Conservation (phyloP, 2,113 vertebrate species). For the Vicugna pacos region DNA sequence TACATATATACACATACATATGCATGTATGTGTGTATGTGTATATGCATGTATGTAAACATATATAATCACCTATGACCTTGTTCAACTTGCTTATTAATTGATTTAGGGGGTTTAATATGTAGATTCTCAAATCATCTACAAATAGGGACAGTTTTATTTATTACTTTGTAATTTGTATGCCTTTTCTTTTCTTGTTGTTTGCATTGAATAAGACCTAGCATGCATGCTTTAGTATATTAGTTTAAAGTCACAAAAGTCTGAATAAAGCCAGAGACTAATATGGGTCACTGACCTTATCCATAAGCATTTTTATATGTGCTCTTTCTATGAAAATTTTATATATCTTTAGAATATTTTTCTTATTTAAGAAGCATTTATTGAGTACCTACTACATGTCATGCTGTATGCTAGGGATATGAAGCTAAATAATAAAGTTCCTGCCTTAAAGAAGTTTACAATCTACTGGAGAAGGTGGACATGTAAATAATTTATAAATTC, state of each 20-base stretch:
- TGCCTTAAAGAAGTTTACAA: not conserved
- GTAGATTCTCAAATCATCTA: not conserved
- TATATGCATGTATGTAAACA: not conserved
- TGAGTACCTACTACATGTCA: not conserved
- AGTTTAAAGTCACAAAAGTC: constrained; percentile 10
- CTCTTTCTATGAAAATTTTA: not conserved
- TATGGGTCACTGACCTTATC: not conserved
- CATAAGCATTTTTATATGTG: not conserved
- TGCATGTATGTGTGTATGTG: not conserved
- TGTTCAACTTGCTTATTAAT: not conserved
- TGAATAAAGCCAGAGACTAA: not conserved
- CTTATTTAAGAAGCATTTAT: not conserved
- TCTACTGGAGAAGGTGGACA: not conserved
- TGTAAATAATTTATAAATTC: not conserved
- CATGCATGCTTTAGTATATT: not conserved
- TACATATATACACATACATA: not conserved
- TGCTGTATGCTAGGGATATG: not conserved
- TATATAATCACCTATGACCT: not conserved
- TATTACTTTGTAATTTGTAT: not conserved
- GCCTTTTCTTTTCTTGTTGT: not conserved
- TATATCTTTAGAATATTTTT: not conserved
- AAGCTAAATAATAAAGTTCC: not conserved
- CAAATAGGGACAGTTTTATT: not conserved
- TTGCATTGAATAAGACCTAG: not conserved
- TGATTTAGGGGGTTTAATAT: not conserved